Conservation (phyloP, 2,888 invertebrate species). For the Drosophila mercatorum region DNA sequence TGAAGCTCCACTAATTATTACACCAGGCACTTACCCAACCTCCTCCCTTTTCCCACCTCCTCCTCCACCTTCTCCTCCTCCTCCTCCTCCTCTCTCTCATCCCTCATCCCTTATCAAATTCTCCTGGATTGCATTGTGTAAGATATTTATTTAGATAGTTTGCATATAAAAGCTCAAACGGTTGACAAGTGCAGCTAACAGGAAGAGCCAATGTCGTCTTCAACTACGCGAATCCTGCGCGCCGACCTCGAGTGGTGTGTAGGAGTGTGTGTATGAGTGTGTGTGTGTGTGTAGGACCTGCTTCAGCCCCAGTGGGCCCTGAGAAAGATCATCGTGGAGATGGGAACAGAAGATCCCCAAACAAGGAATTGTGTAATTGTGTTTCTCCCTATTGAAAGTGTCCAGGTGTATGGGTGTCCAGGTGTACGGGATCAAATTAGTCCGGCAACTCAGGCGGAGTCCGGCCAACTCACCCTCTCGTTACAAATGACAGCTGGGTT, state of each 20-base stretch:
- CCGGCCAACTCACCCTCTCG: neutral
- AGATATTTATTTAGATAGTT: neutral
- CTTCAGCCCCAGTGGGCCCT: no score
- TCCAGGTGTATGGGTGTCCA: no score
- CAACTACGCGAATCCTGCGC: constrained; percentile 42
- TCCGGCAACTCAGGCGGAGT: no score
- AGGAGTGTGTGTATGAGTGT: no score
- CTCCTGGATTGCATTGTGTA: neutral
- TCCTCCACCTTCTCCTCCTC: no score
- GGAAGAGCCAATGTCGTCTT: constrained; percentile 15
- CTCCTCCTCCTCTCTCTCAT: neutral
- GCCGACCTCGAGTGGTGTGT: neutral
- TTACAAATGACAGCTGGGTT: no score
- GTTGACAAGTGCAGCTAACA: constrained; percentile 27
- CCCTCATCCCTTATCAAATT: neutral
- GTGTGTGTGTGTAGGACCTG: no score
- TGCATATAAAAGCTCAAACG: constrained; percentile 17
- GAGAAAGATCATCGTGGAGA: no score
- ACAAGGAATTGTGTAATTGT: no score
- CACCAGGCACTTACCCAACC: neutral
- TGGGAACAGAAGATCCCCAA: no score
- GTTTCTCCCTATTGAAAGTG: no score
- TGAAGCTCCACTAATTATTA: constrained; percentile 3
- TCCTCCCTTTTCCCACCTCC: neutral
- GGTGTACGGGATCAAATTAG: neutral